phyloP scores from a whole-genome alignment of 2,113 vertebrate genomes.

The Rhombomys opimus region DNA sequence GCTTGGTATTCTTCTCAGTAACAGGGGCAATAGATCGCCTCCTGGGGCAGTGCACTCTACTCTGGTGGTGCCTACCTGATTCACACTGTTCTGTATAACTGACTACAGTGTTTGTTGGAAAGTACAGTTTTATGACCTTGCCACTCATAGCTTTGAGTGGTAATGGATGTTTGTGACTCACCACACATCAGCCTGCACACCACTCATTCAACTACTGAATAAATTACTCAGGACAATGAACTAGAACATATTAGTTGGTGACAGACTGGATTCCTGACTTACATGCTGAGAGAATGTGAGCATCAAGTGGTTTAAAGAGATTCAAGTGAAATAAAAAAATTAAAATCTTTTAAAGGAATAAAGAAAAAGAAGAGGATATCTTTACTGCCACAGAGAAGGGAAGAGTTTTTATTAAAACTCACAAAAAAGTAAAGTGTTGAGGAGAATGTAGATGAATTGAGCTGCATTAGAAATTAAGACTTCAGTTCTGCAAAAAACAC shows the following conservation, averaged over 20 bases:
- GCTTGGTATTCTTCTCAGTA: background rate
- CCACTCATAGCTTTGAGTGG: background rate
- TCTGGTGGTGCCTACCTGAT: background rate
- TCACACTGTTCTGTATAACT: background rate
- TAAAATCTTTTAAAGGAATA: background rate
- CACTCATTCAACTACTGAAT: background rate
- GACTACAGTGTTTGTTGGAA: background rate
- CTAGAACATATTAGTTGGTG: background rate
- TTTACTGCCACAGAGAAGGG: background rate
- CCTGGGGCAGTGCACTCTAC: background rate
- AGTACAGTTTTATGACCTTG: background rate
- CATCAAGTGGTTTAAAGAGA: background rate
- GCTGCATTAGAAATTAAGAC: background rate
- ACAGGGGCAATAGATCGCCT: background rate
- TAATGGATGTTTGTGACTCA: background rate
- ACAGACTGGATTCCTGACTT: background rate
- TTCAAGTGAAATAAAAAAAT: background rate
- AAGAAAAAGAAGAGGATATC: background rate
- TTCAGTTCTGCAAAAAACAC: background rate
- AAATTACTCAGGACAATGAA: background rate
- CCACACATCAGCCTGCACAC: background rate
- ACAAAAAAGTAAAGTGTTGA: background rate
- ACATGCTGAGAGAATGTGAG: background rate
- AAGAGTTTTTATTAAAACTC: constrained; percentile 8
- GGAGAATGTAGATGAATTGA: background rate